These are phyloP conservation scores for Sinopyrophorus schimmeli DNA, from an alignment of 2,888 invertebrate genomes.

Conservation along the genomic window DNA sequence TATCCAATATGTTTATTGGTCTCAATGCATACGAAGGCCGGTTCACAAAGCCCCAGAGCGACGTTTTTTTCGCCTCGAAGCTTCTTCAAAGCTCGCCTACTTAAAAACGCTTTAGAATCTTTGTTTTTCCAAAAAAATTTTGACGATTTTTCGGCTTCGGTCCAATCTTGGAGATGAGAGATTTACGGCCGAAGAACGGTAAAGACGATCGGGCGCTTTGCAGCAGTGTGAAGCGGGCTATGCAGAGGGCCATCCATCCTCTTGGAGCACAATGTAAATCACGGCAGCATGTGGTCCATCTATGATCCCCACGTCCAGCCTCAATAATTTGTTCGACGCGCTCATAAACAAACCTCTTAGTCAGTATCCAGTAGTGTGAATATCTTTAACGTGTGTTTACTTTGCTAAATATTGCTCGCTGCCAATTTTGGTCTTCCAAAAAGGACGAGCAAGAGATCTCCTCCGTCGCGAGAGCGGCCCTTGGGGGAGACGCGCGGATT, in stretches of 20 bases:
- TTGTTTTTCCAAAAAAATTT: too few species aligned
- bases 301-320: constrained; percentile 45
- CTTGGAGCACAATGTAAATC: constrained; percentile 50
- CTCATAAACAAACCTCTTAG: constrained; percentile 47
- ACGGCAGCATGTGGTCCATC: constrained; percentile 50
- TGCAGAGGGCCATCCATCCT: constrained; percentile 38
- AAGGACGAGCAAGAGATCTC: not conserved
- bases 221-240: constrained; percentile 33
- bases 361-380: constrained; percentile 51
- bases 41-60: constrained; percentile 40
- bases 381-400: constrained; percentile 42
- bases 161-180: too few species aligned
- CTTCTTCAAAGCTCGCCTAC: too few species aligned
- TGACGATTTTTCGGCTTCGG: too few species aligned
- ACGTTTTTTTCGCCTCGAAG: too few species aligned
- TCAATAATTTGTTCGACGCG: constrained; percentile 48
- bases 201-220: not conserved
- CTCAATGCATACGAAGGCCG: constrained; percentile 34
- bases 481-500: not conserved
- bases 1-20: constrained; percentile 43
- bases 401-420: constrained; percentile 32
- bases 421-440: constrained; percentile 1
- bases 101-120: too few species aligned
- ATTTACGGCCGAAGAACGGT: too few species aligned
- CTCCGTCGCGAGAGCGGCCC: not conserved